phyloP scores from a whole-genome alignment of 2,797 vertebrate genomes.

The Cephalopachus bancanus region DNA sequence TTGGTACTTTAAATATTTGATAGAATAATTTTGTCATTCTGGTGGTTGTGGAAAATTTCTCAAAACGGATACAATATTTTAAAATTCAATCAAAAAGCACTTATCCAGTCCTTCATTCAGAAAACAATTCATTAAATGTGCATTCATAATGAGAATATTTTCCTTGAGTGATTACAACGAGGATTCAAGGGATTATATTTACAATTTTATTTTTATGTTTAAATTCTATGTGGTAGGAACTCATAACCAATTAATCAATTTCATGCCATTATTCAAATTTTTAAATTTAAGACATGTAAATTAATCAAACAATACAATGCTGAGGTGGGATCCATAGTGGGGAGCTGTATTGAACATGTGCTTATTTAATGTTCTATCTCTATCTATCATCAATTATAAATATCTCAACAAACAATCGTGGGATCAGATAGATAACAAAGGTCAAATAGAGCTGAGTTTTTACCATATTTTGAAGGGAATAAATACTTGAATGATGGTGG shows the following conservation, averaged over 20 bases:
- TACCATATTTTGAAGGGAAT: not conserved
- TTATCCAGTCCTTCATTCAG: conserved; percentile 32
- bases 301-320: not conserved
- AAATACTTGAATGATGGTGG: not conserved
- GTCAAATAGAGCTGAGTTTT: conserved; percentile 61
- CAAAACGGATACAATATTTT: conserved; percentile 50
- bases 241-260: conserved; percentile 59
- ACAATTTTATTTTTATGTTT: conserved; percentile 65
- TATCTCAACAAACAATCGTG: not conserved
- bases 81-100: conserved; percentile 60
- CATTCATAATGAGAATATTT: conserved; percentile 42
- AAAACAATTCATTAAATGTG: conserved; percentile 57
- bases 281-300: not conserved
- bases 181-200: conserved; percentile 38
- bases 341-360: not conserved
- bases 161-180: conserved; percentile 49
- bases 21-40: not conserved
- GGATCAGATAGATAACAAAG: not conserved
- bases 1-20: not conserved
- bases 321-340: not conserved
- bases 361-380: not conserved
- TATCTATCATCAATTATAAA: not conserved
- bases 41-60: not conserved
- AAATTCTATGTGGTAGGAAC: conserved; percentile 10
- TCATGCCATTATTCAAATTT: conserved; percentile 30